Base-by-base conservation (phyloP, 2,113 vertebrate species). In the Chloebia gouldiae region DNA sequence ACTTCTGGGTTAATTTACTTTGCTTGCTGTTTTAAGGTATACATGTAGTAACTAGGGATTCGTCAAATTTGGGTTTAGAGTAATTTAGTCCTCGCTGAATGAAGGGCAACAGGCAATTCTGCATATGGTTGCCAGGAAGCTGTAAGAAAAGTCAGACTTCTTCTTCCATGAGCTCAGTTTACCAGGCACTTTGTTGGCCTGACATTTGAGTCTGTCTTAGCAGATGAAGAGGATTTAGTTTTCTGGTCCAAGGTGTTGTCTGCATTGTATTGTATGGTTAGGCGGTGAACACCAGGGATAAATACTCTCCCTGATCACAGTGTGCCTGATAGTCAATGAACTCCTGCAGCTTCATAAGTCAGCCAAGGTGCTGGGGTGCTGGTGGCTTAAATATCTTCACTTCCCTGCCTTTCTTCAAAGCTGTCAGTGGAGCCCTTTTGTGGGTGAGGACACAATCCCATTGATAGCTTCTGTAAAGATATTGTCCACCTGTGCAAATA, bases 261-360 rank as follows among this genome's bases (percentile, higher is more conserved):
- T 39, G 12, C 33, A 18, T 33, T 53, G 54, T 15, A 18, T 22
- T 61, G 37, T 0, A 0, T 30, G 39, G 35, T 71, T 66, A 23
- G 0, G 0, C 31, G 24, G 4, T 24, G 11, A 88, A 44, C 44
- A 72, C 20, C 33, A 27, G 7, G 7, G 25, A 5, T n/a, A 35
- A 10, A 4, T 54, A 11, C n/a, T 6, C 31, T 75, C 31, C 14
- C 39, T 39, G 21, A 35, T 33, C 3, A 2, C 7, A 5, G 15
- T 8, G 20, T 23, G 3, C 17, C 18, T 21, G 42, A 30, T 12
- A 39, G 15, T 5, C 28, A 2, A 0, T 40, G 9, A 33, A 14
- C 13, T 70, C 39, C 35, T 59, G 25, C 6, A 4, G 9, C 25
- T 23, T 35, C 73, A 61, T 10, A 13, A 31, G 9, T 53, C 35